These are phyloP conservation scores for Echeneis naucrates DNA, from an alignment of 2,797 vertebrate species.

Conservation along the genomic window DNA sequence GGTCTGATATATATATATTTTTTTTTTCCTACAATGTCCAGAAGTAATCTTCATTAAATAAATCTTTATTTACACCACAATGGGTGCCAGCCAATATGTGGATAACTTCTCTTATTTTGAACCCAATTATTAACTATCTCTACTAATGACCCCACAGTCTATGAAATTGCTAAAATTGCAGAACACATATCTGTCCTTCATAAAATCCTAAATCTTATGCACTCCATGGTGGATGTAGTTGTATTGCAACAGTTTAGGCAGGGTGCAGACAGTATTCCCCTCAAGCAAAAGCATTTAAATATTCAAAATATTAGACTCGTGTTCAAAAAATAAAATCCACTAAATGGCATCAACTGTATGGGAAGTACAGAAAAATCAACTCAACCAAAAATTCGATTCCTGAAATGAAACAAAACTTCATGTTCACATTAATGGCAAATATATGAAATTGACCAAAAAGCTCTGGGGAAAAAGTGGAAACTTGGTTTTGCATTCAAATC, in stretches of 20 bases:
- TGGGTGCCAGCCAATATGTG: neutral
- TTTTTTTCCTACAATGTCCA: neutral
- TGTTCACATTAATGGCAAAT: constrained; percentile 21
- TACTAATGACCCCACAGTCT: neutral
- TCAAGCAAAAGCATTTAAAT: constrained; percentile 52
- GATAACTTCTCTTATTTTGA: neutral
- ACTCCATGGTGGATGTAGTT: constrained; percentile 17
- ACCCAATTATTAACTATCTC: constrained; percentile 16
- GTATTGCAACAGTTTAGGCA: constrained; percentile 28
- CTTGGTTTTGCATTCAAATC: constrained; percentile 61
- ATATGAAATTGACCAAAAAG: constrained; percentile 12
- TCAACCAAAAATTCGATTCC: neutral
- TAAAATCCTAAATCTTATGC: constrained; percentile 28
- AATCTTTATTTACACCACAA: neutral
- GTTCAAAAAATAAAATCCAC: constrained; percentile 32
- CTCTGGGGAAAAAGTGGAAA: constrained; percentile 29
- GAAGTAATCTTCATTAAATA: neutral
- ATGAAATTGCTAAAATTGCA: constrained; percentile 21
- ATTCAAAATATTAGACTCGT: constrained; percentile 45
- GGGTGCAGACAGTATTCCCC: constrained; percentile 20
- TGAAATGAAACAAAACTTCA: constrained; percentile 11
- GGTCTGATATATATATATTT: no score
- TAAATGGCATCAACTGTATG: neutral
- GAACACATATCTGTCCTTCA: constrained; percentile 27
- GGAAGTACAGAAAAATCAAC: constrained; percentile 8